Percentiles rank a stretch among this genome's conserved stretches.
Conservation (phyloP, 2,888 invertebrate genomes). For the Drosophila conformis region DNA sequence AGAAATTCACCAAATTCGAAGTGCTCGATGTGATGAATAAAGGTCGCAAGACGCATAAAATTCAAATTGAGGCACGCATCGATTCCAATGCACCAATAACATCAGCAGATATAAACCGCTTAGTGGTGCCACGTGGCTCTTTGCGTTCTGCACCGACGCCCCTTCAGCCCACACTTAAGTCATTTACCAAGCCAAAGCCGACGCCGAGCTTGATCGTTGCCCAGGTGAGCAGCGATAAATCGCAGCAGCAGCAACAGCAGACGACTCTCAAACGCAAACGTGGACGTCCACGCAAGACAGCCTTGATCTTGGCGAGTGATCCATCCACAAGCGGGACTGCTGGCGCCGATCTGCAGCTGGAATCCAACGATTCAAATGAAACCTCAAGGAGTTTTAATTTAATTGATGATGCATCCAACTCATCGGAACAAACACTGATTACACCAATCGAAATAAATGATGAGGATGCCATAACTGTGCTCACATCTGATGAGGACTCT, state of each 20-base stretch:
- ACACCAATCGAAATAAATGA: conserved; percentile 18
- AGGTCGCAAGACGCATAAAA: conserved; percentile 82
- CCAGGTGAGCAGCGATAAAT: conserved; percentile 73
- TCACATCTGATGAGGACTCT: conserved; percentile 38
- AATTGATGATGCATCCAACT: conserved; percentile 10
- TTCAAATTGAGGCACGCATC: conserved; percentile 83
- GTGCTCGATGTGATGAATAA: conserved; percentile 83
- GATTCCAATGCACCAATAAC: conserved; percentile 76
- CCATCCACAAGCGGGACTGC: conserved; percentile 24
- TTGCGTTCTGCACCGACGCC: conserved; percentile 6
- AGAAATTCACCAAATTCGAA: conserved; percentile 84
- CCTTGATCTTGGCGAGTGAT: not conserved
- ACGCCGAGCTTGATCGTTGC: conserved; percentile 77
- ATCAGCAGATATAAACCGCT: conserved; percentile 23
- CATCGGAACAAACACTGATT: not conserved
- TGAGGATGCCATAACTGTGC: conserved; percentile 39
- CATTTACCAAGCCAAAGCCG: conserved; percentile 69
- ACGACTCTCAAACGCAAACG: conserved; percentile 53
- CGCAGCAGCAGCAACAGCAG: not conserved
- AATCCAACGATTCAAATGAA: conserved; percentile 49
- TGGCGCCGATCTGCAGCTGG: conserved; percentile 8
- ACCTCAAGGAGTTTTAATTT: conserved; percentile 23
- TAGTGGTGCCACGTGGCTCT: conserved; percentile 13
- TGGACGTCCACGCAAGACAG: conserved; percentile 69
- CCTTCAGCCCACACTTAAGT: conserved; percentile 26